phyloP scores from a whole-genome alignment of 2,797 vertebrate species.

The Falco novaeseelandiae region DNA sequence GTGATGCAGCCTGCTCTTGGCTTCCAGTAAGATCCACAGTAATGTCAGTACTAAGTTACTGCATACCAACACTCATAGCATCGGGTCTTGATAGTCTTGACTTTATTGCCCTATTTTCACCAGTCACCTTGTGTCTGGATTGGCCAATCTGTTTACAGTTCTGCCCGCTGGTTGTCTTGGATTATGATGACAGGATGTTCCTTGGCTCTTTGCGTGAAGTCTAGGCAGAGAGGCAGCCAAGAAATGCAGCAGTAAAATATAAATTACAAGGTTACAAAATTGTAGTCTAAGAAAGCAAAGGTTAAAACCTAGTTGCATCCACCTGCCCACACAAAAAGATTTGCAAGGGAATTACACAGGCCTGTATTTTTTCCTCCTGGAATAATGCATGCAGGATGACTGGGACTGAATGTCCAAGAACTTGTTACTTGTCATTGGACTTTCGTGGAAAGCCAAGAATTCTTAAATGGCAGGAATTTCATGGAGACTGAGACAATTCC shows the following conservation, averaged over 20 bases:
- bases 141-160: not conserved
- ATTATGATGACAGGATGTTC: not conserved
- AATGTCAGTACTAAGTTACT: not conserved
- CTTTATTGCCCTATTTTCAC: not conserved
- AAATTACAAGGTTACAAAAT: not conserved
- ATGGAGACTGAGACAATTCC: not conserved
- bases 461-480: not conserved
- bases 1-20: not conserved
- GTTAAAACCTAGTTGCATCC: not conserved
- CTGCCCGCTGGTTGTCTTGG: not conserved
- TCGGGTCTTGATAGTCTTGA: not conserved
- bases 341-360: not conserved
- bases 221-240: not conserved
- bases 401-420: not conserved
- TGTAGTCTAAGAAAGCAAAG: not conserved
- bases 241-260: not conserved
- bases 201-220: not conserved
- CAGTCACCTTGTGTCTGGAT: not conserved
- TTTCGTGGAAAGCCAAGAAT: not conserved
- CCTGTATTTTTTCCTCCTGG: not conserved
- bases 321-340: not conserved
- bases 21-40: not conserved
- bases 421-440: not conserved
- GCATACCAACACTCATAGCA: not conserved
- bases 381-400: not conserved